Evolutionary conservation across 2,888 invertebrate species (phyloP), one percentile per base, ranked within the genome.

Genomic region (Palloptera scutellata): DNA sequence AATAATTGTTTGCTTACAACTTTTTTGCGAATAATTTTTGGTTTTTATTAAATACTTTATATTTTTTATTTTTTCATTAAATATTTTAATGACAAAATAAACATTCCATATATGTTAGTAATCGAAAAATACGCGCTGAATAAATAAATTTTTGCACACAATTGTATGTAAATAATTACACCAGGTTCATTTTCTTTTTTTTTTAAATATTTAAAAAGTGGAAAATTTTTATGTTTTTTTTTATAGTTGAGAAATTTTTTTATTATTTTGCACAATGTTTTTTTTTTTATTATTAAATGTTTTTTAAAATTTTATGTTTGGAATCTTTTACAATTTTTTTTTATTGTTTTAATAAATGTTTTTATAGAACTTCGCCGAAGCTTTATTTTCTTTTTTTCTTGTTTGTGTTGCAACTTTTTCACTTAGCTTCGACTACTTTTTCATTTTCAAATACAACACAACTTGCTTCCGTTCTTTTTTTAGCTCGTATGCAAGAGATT

Each of bases 281-380:
- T n/a, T 54, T 55, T 55, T 15, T 20, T 12, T n/a, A 13, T 53
- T 42, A 52, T 61, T 17, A n/a, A n/a, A n/a, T 8, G 41, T 17
- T 45, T 43, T 15, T 42, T 19, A 64, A 64, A 9, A 17, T 57
- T 15, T 42, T 30, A 30, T 30, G 2, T 30, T 30, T 4, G 30
- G 2, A 4, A 30, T 30, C 52, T 40, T 41, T n/a, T 52, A 13
- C 54, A n/a, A 13, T 54, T 64, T 55, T 15, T 20, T 12, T n/a
- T 15, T 53, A n/a, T 61, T 61, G 11, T 8, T 54, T 17, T 45
- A 20, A 45, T 42, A 17, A 64, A 64, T n/a, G 11, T 57, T 15
- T 42, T 20, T 48, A 15, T 15, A n/a, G 6, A 30, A 30, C 2
- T 30, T 30, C 30, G 30, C 30, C 30, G 30, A 30, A 6, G 30